phyloP scores from a whole-genome alignment of 1,140 invertebrate species.

The Anoplolepis gracilipes region DNA sequence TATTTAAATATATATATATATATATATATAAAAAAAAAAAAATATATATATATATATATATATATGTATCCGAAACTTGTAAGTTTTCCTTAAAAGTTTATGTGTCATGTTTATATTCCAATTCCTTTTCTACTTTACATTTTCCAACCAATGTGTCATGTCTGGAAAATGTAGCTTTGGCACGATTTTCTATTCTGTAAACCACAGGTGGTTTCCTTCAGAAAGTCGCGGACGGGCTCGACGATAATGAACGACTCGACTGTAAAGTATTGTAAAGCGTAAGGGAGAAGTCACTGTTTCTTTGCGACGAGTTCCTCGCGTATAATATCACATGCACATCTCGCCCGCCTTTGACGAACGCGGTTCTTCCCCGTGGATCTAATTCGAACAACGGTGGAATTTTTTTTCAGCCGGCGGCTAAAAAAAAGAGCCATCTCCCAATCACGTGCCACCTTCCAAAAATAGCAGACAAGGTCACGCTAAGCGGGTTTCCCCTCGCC shows the following conservation, averaged over 20 bases:
- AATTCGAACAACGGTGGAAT: conserved; percentile 55
- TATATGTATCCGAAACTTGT: not conserved
- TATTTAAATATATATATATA: not conserved
- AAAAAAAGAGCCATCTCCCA: conserved; percentile 58
- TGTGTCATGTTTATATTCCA: not conserved
- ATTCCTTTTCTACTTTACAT: not conserved
- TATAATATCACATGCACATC: conserved; percentile 11
- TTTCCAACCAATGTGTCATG: not conserved
- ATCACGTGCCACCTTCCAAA: conserved; percentile 63
- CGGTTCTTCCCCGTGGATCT: conserved; percentile 26
- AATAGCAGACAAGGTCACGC: conserved; percentile 72
- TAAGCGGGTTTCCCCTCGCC: conserved; percentile 31
- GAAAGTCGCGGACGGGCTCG: not conserved
- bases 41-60: no score
- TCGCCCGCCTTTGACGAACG: not conserved
- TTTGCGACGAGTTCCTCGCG: not conserved
- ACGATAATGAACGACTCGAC: not conserved
- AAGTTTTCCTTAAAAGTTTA: not conserved
- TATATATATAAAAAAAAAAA: no score
- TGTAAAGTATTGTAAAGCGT: not conserved
- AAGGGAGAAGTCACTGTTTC: not conserved
- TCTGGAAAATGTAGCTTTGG: not conserved
- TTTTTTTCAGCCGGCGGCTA: conserved; percentile 34
- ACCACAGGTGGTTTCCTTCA: conserved; percentile 1
- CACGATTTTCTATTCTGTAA: no score